phyloP scores from a whole-genome alignment of 1,140 invertebrate genomes.

The Penaeus chinensis region DNA sequence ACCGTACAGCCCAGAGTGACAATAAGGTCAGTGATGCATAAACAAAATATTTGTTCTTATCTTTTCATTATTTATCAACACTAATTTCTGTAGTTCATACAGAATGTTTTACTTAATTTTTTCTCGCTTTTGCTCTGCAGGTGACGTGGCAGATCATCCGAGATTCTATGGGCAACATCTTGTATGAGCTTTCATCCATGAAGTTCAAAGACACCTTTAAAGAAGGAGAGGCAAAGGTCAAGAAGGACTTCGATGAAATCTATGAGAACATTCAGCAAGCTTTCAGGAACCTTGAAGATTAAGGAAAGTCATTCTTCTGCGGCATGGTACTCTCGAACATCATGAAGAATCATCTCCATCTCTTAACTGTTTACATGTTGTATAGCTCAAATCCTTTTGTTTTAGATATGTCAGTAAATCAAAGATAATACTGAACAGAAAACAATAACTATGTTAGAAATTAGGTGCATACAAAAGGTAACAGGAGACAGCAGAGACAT shows the following conservation, averaged over 20 bases:
- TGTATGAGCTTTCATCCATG: slow-evolving; percentile 99
- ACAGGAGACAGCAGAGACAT: too few species aligned
- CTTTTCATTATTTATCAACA: background rate
- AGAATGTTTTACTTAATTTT: background rate
- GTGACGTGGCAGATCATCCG: slow-evolving; percentile 98
- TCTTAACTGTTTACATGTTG: too few species aligned
- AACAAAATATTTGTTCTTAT: background rate
- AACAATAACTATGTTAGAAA: too few species aligned
- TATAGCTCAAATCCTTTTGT: too few species aligned
- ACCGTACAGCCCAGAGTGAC: slow-evolving; percentile 97
- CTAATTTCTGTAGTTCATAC: background rate
- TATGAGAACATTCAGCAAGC: slow-evolving; percentile 95
- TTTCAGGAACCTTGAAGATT: slow-evolving; percentile 99
- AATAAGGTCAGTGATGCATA: slow-evolving; percentile 74
- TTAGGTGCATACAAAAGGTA: too few species aligned
- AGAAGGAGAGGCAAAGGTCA: slow-evolving; percentile 97
- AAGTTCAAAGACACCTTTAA: slow-evolving; percentile 99
- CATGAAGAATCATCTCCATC: too few species aligned
- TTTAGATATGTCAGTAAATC: too few species aligned
- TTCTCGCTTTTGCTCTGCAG: slow-evolving; percentile 68
- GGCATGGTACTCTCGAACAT: too few species aligned
- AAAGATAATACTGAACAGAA: too few species aligned
- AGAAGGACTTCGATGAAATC: slow-evolving; percentile 94
- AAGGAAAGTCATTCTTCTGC: slow-evolving; percentile 66
- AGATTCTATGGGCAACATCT: slow-evolving; percentile 94